Percentiles rank a stretch among this genome's conserved stretches.
Evolutionary conservation across 1,140 invertebrate genomes (phyloP).

Genomic region (Zaprionus gabonicus): DNA sequence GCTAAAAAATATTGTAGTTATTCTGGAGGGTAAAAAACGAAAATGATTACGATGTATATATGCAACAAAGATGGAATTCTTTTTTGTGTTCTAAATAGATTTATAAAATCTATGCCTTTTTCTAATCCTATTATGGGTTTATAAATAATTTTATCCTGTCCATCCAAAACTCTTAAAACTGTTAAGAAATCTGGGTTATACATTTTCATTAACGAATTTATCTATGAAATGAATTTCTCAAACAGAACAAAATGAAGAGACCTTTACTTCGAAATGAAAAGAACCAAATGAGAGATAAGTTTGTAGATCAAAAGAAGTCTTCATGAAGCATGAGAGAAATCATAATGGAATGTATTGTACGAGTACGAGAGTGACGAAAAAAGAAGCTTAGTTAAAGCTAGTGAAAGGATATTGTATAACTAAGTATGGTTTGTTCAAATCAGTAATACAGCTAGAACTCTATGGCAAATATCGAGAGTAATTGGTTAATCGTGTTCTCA

Average conservation of each 20-base stretch:
- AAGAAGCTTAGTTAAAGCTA: constrained; percentile 16
- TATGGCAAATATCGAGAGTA: constrained; percentile 28
- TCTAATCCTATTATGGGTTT: neutral
- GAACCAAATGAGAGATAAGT: neutral
- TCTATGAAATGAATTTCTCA: too few species aligned
- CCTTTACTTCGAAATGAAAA: neutral
- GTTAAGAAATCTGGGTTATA: too few species aligned
- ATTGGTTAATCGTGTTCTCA: constrained; percentile 27
- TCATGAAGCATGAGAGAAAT: constrained; percentile 14
- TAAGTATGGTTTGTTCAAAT: constrained; percentile 19
- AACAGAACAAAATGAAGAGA: neutral
- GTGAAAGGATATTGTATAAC: constrained; percentile 12
- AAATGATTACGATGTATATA: neutral
- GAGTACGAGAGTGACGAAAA: constrained; percentile 5
- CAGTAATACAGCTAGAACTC: constrained; percentile 17
- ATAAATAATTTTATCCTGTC: too few species aligned
- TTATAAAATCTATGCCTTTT: neutral
- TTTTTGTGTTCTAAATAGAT: neutral
- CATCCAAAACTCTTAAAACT: too few species aligned
- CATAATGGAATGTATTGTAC: constrained; percentile 24
- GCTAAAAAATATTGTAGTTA: neutral
- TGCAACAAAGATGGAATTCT: neutral
- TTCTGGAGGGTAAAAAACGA: neutral
- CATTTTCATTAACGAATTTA: too few species aligned
- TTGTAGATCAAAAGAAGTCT: neutral